Evolutionary conservation across 1,140 invertebrate species (phyloP).

Genomic region (Liolophura sinensis): DNA sequence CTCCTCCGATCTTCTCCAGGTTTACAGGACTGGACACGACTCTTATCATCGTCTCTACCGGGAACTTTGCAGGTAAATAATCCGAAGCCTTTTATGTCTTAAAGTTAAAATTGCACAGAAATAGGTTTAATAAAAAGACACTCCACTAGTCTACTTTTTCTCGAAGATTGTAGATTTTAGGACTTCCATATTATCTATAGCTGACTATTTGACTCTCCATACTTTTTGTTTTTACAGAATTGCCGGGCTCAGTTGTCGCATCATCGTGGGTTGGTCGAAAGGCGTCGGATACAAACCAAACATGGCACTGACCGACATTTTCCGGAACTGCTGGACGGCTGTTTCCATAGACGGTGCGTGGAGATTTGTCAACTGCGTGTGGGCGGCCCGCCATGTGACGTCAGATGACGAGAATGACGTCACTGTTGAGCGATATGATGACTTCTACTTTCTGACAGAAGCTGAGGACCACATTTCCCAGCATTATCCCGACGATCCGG

Average conservation of each 20-base stretch:
- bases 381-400: conserved; percentile 41
- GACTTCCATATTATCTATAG: too few species aligned
- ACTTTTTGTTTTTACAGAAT: too few species aligned
- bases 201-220: too few species aligned
- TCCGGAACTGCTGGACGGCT: conserved; percentile 16
- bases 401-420: conserved; percentile 23
- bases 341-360: conserved; percentile 9
- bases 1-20: too few species aligned
- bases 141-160: too few species aligned
- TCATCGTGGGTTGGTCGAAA: conserved; percentile 98
- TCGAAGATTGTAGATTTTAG: too few species aligned
- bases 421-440: conserved; percentile 19
- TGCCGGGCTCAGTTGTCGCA: conserved; percentile 94
- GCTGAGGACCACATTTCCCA: conserved; percentile 58
- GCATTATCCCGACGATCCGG: conserved; percentile 57
- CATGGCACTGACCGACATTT: conserved; percentile 92
- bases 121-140: too few species aligned
- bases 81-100: too few species aligned
- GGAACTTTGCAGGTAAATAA: too few species aligned
- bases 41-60: too few species aligned
- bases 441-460: conserved; percentile 58
- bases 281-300: conserved; percentile 95
- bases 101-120: too few species aligned
- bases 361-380: conserved; percentile 44
- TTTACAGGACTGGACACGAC: too few species aligned